These are phyloP conservation scores for Okamejei kenojei DNA, from an alignment of 2,797 vertebrate species.

Conservation along the genomic window DNA sequence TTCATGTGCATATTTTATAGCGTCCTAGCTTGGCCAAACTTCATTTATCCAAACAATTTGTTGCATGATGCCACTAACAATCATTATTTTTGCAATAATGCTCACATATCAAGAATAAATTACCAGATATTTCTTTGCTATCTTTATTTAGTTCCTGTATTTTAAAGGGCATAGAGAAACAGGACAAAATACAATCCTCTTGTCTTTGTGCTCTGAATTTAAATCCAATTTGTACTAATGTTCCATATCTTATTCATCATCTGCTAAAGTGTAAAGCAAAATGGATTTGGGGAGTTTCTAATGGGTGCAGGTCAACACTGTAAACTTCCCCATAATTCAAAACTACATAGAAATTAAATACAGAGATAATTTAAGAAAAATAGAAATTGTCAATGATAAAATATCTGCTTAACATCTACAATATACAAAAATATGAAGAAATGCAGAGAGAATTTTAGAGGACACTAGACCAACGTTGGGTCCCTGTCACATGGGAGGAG, in stretches of 20 bases:
- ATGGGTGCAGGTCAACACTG: not conserved
- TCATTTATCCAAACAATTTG: not conserved
- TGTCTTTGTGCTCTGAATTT: not conserved
- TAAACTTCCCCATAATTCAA: not conserved
- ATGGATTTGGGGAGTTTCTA: not conserved
- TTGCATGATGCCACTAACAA: not conserved
- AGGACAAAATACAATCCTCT: too few species aligned
- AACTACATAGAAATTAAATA: not conserved
- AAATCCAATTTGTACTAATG: not conserved
- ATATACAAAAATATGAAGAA: not conserved
- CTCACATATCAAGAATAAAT: not conserved
- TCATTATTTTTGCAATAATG: not conserved
- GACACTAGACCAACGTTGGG: not conserved
- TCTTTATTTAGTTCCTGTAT: not conserved
- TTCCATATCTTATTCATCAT: not conserved
- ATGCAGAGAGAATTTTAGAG: not conserved
- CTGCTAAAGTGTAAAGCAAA: not conserved
- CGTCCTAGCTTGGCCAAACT: not conserved
- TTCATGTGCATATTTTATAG: not conserved
- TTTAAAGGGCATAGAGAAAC: not conserved
- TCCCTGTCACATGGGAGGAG: too few species aligned
- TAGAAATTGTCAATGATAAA: not conserved
- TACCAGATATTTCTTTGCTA: not conserved
- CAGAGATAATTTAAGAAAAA: not conserved
- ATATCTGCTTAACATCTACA: not conserved